Conservation (phyloP, 2,113 vertebrate species). For the Caloenas nicobarica region DNA sequence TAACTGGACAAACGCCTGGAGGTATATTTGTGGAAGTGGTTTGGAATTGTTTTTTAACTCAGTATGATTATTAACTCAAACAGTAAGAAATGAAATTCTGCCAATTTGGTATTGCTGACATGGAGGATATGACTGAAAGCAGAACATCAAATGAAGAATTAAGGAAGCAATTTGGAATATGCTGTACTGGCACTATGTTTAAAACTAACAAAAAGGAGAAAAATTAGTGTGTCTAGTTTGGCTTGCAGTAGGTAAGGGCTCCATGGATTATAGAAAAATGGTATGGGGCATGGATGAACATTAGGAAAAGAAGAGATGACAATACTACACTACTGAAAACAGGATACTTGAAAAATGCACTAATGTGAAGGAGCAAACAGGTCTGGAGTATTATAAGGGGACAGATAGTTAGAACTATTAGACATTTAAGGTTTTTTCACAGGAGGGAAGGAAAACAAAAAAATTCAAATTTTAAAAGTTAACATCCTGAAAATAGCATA, state of each 20-base stretch:
- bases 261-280: not conserved
- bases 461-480: not conserved
- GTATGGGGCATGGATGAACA: rapidly evolving
- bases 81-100: not conserved
- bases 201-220: not conserved
- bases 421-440: not conserved
- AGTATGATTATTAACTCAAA: not conserved
- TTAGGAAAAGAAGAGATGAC: not conserved
- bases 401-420: not conserved
- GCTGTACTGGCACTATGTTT: not conserved
- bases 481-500: not conserved
- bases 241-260: not conserved
- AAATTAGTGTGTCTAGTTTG: not conserved
- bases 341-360: not conserved
- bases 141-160: not conserved
- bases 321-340: not conserved
- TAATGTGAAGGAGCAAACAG: not conserved
- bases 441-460: not conserved
- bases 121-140: not conserved
- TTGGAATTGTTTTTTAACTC: not conserved
- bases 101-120: not conserved
- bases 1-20: not conserved
- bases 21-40: not conserved
- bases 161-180: not conserved
- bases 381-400: not conserved